These are phyloP conservation scores for Chironomus riparius DNA, from an alignment of 2,888 invertebrate species.

Conservation along the genomic window DNA sequence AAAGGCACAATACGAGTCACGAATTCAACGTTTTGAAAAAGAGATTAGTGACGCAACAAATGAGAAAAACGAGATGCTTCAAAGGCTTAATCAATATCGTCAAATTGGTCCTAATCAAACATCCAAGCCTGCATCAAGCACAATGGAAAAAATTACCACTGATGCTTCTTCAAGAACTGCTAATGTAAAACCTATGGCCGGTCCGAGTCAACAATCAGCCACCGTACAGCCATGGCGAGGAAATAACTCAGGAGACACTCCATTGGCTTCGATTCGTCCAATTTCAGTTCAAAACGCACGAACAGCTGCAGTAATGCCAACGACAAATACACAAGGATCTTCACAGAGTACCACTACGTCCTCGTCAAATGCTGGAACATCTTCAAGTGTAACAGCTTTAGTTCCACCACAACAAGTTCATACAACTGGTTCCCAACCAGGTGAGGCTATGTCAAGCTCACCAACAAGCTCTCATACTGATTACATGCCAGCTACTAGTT, in stretches of 20 bases:
- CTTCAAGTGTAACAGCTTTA: conserved; percentile 43
- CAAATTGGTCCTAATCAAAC: conserved; percentile 53
- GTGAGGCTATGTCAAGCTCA: conserved; percentile 53
- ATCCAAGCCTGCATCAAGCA: conserved; percentile 58
- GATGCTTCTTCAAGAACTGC: conserved; percentile 64
- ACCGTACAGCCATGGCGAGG: conserved; percentile 60
- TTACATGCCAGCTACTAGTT: conserved; percentile 78
- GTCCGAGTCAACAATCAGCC: conserved; percentile 45
- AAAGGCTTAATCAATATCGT: conserved; percentile 52
- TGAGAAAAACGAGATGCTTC: conserved; percentile 48
- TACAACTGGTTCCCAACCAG: conserved; percentile 29
- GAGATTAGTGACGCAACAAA: conserved; percentile 56
- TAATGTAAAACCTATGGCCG: conserved; percentile 93
- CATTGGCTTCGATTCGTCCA: conserved; percentile 84
- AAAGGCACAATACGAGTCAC: conserved; percentile 61
- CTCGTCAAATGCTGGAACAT: conserved; percentile 34
- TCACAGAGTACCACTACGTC: conserved; percentile 36
- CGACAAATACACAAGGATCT: conserved; percentile 44
- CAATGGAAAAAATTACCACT: conserved; percentile 50
- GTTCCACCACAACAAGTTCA: conserved; percentile 43
- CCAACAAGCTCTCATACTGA: conserved; percentile 69
- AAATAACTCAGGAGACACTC: conserved; percentile 61
- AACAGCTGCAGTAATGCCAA: conserved; percentile 70
- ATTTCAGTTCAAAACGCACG: conserved; percentile 65
- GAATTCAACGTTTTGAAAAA: conserved; percentile 60